Percentiles rank a stretch among this genome's conserved stretches.
Evolutionary conservation across 2,113 vertebrate species (phyloP).

Genomic region (Oceanites oceanicus): DNA sequence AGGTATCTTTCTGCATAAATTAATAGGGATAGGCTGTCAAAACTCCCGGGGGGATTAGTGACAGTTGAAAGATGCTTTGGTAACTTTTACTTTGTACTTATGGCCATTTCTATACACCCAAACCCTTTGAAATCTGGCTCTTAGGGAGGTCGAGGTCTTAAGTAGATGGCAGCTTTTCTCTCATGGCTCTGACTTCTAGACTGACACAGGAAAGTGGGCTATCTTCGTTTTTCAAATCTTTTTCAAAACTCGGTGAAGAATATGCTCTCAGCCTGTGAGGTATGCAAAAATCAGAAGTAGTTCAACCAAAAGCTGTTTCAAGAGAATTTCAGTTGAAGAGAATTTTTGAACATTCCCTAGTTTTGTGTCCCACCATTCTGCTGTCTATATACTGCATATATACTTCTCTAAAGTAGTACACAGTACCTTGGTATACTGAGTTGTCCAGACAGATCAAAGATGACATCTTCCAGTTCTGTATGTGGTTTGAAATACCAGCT

Average conservation of each 20-base stretch:
- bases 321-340: background rate
- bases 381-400: rapidly evolving
- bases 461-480: background rate
- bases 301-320: background rate
- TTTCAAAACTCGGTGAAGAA: background rate
- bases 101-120: background rate
- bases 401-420: background rate
- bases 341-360: background rate
- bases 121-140: background rate
- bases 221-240: background rate
- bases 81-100: background rate
- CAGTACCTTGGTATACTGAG: background rate
- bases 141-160: background rate
- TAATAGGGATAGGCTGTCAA: background rate
- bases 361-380: background rate
- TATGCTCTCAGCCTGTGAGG: background rate
- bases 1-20: background rate
- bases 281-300: background rate
- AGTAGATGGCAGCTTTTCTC: background rate
- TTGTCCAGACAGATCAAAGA: background rate
- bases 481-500: background rate
- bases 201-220: background rate
- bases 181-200: background rate
- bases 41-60: background rate
- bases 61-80: background rate